Percentiles rank a stretch among this genome's conserved stretches.
Conservation (phyloP, 2,113 vertebrate species). For the Okapia johnstoni region DNA sequence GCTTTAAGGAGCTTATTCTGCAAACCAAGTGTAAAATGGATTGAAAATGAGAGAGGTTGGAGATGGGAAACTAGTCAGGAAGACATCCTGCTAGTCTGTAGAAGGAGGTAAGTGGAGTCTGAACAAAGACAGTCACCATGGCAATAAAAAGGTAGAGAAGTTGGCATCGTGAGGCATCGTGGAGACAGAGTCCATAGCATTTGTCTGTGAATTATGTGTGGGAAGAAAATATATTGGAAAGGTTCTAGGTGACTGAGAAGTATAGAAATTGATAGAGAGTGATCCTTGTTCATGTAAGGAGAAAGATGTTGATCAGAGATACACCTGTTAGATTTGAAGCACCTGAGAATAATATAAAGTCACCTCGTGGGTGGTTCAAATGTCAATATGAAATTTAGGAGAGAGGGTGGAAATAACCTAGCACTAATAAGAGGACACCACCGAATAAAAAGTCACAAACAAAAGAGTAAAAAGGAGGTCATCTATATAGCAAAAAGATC, state of each 20-base stretch:
- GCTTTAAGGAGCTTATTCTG: background rate
- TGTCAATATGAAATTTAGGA: background rate
- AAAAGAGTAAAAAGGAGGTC: background rate
- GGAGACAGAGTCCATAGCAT: background rate
- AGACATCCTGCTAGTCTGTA: background rate
- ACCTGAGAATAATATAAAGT: background rate
- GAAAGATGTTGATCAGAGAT: background rate
- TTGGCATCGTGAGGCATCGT: background rate
- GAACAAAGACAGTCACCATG: background rate
- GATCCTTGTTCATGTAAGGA: background rate
- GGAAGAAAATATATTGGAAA: background rate
- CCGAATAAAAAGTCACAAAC: background rate
- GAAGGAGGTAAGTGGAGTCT: background rate
- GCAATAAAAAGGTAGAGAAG: background rate
- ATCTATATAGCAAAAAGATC: background rate
- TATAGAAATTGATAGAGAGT: background rate
- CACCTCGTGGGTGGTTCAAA: background rate
- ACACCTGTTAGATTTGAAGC: background rate
- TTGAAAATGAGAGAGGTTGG: background rate
- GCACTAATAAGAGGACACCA: background rate
- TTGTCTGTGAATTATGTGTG: background rate
- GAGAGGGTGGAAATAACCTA: background rate
- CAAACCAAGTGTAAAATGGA: background rate
- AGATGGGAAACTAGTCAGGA: background rate
- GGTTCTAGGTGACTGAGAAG: background rate